Conservation (phyloP, 2,888 invertebrate species). For the Agrotis ipsilon region DNA sequence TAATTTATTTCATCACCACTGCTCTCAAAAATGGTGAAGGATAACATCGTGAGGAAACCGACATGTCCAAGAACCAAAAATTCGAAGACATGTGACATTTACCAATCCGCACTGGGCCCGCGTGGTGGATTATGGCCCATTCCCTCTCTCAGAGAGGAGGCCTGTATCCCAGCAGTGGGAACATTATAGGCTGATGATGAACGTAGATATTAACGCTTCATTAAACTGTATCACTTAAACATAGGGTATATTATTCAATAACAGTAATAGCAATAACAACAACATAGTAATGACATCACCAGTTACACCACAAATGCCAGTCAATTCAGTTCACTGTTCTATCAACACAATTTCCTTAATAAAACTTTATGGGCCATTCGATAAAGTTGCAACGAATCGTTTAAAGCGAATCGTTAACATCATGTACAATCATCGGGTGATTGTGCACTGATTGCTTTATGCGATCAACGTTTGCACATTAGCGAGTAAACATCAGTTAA, state of each 20-base stretch:
- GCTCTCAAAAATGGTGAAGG: no score
- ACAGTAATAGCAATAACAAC: neutral
- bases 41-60: no score
- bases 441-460: conserved; percentile 65
- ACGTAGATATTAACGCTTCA: no score
- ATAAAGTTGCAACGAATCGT: conserved; percentile 56
- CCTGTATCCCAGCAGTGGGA: no score
- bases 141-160: no score
- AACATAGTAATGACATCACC: conserved; percentile 38
- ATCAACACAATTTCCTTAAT: conserved; percentile 56
- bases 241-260: no score
- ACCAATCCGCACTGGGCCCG: no score
- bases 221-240: neutral
- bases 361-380: conserved; percentile 57
- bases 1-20: no score
- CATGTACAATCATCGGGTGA: conserved; percentile 64
- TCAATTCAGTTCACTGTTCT: conserved; percentile 55
- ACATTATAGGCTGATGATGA: no score
- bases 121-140: no score
- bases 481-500: conserved; percentile 49
- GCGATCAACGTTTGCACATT: conserved; percentile 57
- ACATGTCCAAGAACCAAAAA: no score
- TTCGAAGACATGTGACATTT: no score
- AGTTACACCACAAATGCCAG: conserved; percentile 22
- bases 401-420: conserved; percentile 54